Conservation (phyloP, 2,797 vertebrate genomes). For the Taeniopygia guttata region DNA sequence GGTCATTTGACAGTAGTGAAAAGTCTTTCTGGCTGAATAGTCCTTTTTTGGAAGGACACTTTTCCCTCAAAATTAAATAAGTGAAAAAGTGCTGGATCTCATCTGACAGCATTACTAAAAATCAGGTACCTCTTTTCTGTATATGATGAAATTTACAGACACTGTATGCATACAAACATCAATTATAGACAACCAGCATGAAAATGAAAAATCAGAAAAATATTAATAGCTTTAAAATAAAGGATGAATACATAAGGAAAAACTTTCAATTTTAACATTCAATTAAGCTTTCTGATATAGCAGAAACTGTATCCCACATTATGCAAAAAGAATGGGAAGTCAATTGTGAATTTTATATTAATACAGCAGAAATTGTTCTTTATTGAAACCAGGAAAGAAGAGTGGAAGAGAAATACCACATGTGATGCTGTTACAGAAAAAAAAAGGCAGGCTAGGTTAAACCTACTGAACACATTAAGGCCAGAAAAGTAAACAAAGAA, state of each 20-base stretch:
- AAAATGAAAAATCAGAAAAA: background rate
- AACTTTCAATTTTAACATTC: background rate
- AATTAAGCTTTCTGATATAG: background rate
- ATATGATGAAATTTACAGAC: background rate
- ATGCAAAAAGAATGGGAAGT: background rate
- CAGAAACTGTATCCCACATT: background rate
- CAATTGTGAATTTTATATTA: slow-evolving; percentile 23
- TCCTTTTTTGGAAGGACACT: background rate
- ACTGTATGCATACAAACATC: background rate
- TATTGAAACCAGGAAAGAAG: slow-evolving; percentile 16
- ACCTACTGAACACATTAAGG: background rate
- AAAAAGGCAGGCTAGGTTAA: background rate
- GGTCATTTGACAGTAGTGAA: background rate
- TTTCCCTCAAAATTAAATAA: background rate
- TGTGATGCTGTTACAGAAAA: background rate
- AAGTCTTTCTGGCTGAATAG: background rate
- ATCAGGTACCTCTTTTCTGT: background rate
- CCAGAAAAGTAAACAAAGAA: slow-evolving; percentile 4
- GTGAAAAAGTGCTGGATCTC: background rate
- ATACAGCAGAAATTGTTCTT: background rate
- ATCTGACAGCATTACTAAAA: background rate
- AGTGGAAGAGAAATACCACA: background rate
- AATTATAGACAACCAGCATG: background rate
- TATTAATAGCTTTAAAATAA: background rate
- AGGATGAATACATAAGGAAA: background rate